Percentiles rank a stretch among this genome's conserved stretches.
Conservation (phyloP, 1,140 invertebrate genomes). For the Listronotus bonariensis region DNA sequence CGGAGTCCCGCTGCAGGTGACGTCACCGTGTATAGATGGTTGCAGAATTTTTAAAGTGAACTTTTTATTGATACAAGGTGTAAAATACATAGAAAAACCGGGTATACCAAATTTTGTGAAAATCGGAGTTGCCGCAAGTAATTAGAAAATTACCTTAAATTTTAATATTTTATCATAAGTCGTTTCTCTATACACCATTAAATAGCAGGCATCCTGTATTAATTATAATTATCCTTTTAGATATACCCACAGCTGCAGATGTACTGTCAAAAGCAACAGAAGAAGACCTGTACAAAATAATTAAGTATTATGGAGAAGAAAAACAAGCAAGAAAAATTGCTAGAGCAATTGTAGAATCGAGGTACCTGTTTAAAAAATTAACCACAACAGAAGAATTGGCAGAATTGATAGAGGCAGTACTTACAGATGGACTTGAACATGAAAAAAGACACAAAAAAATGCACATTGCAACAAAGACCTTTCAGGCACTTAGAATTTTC, state of each 20-base stretch:
- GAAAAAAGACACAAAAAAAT: slow-evolving; percentile 77
- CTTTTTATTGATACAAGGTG: too few relatives aligned
- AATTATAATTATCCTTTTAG: slow-evolving; percentile 33
- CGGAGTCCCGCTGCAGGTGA: too few relatives aligned
- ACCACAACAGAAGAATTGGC: slow-evolving; percentile 84
- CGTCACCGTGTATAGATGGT: too few relatives aligned
- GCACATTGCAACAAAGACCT: slow-evolving; percentile 89
- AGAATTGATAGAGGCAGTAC: slow-evolving; percentile 73
- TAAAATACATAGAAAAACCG: too few relatives aligned
- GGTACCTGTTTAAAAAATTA: slow-evolving; percentile 79
- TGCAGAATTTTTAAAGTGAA: too few relatives aligned
- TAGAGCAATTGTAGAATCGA: slow-evolving; percentile 83
- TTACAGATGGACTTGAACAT: slow-evolving; percentile 48
- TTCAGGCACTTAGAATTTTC: slow-evolving; percentile 93
- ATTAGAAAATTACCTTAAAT: too few relatives aligned
- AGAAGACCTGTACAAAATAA: slow-evolving; percentile 77
- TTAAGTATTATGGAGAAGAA: slow-evolving; percentile 92
- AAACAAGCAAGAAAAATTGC: slow-evolving; percentile 86
- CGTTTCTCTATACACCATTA: too few relatives aligned
- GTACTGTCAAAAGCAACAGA: slow-evolving; percentile 81
- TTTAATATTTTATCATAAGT: too few relatives aligned
- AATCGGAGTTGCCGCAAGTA: too few relatives aligned
- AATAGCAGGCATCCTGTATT: too few relatives aligned
- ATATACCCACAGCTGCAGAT: slow-evolving; percentile 81
- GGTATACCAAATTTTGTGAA: too few relatives aligned